Base-by-base conservation (phyloP, 2,888 invertebrate genomes). In the Auanema sp. region DNA sequence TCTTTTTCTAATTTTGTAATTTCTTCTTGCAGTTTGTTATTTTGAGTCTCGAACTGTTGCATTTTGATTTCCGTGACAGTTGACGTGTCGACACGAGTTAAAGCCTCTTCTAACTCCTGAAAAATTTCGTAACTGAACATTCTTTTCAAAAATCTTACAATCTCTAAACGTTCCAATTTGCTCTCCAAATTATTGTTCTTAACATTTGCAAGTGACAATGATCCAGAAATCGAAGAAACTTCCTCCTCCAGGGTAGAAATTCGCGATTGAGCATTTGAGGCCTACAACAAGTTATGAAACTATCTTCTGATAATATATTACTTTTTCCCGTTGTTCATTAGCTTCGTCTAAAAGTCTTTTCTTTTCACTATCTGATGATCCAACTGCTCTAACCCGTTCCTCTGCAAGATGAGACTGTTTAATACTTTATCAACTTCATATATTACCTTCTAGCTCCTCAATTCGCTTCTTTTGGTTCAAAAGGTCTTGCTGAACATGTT, bases 391-490 rank as follows among this genome's bases (percentile, higher is more conserved):
- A 1, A 58, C 52, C 49, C 66, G 65, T 40, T 72, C 72, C 33
- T 72, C 70, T 68, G 57, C 18, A 60, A 44, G 51, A 24, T 21
- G 24, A 2, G n/a, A n/a, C n/a, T 8, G 12, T 23, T 21, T 16
- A 52, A 23, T 11, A 55, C 42, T 41, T 33, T 12, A n/a, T 4
- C n/a, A 24, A 40, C 6, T 24, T 11, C 55, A 52, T 23, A 33
- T 25, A 14, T 42, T 50, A 71, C 72, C 69, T 60, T 69, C 69
- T 14, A 75, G 52, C 44, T 69, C 63, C 42, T 69, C 65, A 43
- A 69, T 61, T 18, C 64, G 58, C 50, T 49, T 52, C 53, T 60
- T 67, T 11, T 47, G 47, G 16, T 47, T 16, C 47, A 18, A 6
- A 16, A 47, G 47, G 4, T 47, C 47, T 18, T 47, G 47, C 21